A percentile compares a stretch with the other conserved stretches of the same genome.
These are phyloP conservation scores for Helicolenus hilgendorfi DNA, from an alignment of 2,797 vertebrate species.

Conservation along the genomic window DNA sequence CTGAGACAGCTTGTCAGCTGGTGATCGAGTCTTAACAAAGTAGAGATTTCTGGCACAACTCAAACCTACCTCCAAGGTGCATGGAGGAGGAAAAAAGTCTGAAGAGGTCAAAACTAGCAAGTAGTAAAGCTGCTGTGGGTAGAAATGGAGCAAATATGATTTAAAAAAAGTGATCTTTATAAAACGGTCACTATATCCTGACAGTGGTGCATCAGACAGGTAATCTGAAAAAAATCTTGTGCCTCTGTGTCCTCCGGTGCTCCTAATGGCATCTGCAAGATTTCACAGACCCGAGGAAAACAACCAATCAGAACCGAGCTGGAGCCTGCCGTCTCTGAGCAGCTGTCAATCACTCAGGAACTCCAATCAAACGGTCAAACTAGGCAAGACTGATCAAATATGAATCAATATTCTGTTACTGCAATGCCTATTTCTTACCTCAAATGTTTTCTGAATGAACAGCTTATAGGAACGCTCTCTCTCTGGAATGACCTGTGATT, in stretches of 20 bases:
- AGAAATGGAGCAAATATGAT: no score
- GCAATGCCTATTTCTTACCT: no score
- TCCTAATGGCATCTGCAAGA: no score
- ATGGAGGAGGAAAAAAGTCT: neutral
- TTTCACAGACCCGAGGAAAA: accelerated
- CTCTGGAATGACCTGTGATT: neutral
- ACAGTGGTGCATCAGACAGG: no score
- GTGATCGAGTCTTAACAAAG: constrained; percentile 14
- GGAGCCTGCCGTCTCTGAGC: no score
- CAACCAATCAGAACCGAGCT: no score
- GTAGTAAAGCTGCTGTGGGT: neutral
- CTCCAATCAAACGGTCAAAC: accelerated
- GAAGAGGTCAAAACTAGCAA: neutral
- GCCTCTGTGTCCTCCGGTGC: no score
- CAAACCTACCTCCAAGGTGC: neutral
- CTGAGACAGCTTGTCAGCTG: constrained; percentile 21
- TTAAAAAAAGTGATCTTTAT: no score
- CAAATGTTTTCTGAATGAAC: neutral
- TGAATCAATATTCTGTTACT: accelerated
- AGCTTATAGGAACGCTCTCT: accelerated
- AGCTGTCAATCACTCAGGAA: accelerated
- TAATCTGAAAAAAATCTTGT: no score
- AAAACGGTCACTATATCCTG: no score
- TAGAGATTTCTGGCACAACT: neutral
- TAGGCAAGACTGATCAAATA: no score